These are phyloP conservation scores for Campylomormyrus tamandua DNA, from an alignment of 2,113 vertebrate genomes.

Conservation along the genomic window DNA sequence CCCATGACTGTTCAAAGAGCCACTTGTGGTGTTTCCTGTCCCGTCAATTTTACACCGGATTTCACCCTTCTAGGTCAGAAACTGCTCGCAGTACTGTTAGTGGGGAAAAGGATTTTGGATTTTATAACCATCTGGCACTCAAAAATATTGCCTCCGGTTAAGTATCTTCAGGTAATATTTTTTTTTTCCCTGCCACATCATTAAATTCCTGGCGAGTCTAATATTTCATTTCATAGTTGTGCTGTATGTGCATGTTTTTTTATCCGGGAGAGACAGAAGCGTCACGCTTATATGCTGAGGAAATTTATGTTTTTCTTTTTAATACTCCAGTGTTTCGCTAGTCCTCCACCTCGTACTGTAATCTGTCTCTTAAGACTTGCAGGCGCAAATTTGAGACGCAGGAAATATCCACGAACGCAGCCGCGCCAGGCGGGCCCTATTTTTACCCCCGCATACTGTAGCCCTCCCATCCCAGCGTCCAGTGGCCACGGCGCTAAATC, in stretches of 20 bases:
- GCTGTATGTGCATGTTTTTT: neutral
- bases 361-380: neutral
- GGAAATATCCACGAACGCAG: neutral
- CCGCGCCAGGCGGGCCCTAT: constrained; percentile 42
- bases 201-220: neutral
- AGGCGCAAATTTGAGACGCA: neutral
- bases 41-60: neutral
- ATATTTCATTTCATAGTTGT: neutral
- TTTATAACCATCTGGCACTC: neutral
- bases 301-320: neutral
- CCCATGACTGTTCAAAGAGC: neutral
- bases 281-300: neutral
- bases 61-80: neutral
- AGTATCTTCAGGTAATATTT: neutral
- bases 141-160: neutral
- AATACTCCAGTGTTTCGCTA: neutral
- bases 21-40: neutral
- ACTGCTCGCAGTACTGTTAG: neutral
- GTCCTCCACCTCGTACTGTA: neutral
- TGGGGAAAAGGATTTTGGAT: neutral
- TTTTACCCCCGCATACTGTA: constrained; percentile 63
- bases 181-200: neutral
- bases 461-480: constrained; percentile 40
- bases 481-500: constrained; percentile 39
- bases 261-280: neutral